These are phyloP conservation scores for Manis crassicaudata DNA, from an alignment of 2,797 vertebrate species.

Conservation along the genomic window DNA sequence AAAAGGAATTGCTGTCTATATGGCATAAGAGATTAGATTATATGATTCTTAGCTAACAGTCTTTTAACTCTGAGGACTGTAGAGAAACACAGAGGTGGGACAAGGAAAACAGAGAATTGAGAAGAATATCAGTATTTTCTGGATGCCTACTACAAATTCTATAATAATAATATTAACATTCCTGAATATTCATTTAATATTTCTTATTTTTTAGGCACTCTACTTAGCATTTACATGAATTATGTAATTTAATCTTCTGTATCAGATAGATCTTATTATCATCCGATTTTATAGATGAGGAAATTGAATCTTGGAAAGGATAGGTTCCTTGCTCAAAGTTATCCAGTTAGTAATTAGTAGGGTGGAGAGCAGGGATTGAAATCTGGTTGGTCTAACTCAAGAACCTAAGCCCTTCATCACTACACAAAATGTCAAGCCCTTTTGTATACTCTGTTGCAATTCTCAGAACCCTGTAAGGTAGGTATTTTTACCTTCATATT, in stretches of 20 bases:
- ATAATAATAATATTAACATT: neutral
- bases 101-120: neutral
- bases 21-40: neutral
- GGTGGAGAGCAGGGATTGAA: neutral
- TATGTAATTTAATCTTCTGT: neutral
- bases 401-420: neutral
- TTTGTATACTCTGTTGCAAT: neutral
- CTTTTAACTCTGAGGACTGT: neutral
- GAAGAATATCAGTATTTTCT: slow-evolving; percentile 4
- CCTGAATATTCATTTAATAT: neutral
- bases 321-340: neutral
- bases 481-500: neutral
- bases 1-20: neutral
- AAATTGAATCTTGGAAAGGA: neutral
- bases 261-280: neutral
- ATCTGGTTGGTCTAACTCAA: neutral
- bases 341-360: neutral
- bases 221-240: neutral
- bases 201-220: neutral
- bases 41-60: neutral
- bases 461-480: neutral
- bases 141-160: neutral
- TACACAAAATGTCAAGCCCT: neutral
- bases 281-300: neutral
- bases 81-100: neutral